Evolutionary conservation across 2,113 vertebrate genomes (phyloP).

Genomic region (Scalopus aquaticus): DNA sequence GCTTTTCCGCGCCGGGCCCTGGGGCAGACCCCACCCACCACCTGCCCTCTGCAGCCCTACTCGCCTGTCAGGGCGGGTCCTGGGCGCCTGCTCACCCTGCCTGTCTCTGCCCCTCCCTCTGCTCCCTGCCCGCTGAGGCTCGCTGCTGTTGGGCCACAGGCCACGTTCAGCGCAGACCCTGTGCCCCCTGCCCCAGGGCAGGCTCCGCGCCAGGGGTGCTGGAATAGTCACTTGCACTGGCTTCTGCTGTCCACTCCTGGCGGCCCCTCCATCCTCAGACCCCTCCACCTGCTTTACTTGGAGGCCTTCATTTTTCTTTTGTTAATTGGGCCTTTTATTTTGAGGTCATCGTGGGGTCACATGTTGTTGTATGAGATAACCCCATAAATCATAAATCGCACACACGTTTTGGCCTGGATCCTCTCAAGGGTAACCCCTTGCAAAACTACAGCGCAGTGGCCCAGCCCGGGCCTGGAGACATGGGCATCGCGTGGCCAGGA

Average conservation of each 20-base stretch:
- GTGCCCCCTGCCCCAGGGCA: not conserved
- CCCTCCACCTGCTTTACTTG: not conserved
- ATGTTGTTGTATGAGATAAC: not conserved
- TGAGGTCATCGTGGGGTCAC: not conserved
- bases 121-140: not conserved
- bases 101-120: not conserved
- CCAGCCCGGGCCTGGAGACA: not conserved
- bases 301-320: not conserved
- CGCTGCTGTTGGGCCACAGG: not conserved
- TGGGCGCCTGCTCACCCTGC: not conserved
- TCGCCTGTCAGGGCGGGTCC: not conserved
- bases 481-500: too few relatives aligned
- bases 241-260: not conserved
- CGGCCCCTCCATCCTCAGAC: not conserved
- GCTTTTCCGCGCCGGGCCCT: accelerated
- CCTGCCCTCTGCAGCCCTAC: accelerated
- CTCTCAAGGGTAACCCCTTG: not conserved
- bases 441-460: accelerated
- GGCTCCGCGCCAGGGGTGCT: too few relatives aligned
- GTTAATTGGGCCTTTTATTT: not conserved
- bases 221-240: too few relatives aligned
- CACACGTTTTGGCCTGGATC: too few relatives aligned
- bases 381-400: too few relatives aligned
- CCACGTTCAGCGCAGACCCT: accelerated
- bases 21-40: not conserved